Conservation (phyloP, 2,113 vertebrate species). For the Siphamia tubifer region DNA sequence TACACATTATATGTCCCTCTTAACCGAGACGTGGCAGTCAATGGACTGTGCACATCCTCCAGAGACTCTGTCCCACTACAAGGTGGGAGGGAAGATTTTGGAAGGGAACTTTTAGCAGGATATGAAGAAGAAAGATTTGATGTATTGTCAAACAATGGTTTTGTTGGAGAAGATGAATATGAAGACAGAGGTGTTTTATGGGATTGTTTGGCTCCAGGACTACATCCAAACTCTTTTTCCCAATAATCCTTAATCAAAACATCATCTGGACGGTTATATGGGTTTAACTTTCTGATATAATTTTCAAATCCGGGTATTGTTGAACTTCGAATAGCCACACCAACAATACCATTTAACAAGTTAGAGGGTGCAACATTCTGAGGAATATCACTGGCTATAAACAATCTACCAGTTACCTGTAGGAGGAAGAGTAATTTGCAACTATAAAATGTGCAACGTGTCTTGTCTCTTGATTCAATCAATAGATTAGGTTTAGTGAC, state of each 20-base stretch:
- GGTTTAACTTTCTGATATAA: slow-evolving; percentile 63
- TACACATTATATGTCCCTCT: slow-evolving; percentile 73
- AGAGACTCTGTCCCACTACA: slow-evolving; percentile 73
- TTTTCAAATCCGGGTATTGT: slow-evolving; percentile 68
- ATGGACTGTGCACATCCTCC: slow-evolving; percentile 37
- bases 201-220: not conserved
- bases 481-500: no score
- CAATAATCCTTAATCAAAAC: slow-evolving; percentile 62
- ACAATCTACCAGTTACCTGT: slow-evolving; percentile 71
- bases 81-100: slow-evolving; percentile 2
- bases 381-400: slow-evolving; percentile 68
- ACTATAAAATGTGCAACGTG: no score
- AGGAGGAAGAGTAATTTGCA: not conserved
- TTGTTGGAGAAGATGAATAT: not conserved
- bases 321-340: slow-evolving; percentile 73
- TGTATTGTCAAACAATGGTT: not conserved
- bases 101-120: not conserved
- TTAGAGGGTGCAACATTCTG: slow-evolving; percentile 38
- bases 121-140: not conserved
- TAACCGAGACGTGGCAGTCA: slow-evolving; percentile 67
- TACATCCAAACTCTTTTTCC: slow-evolving; percentile 69
- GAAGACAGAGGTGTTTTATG: not conserved
- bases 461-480: no score
- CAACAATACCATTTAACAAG: slow-evolving; percentile 64
- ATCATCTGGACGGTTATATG: slow-evolving; percentile 47